Evolutionary conservation across 2,797 vertebrate species (phyloP).

Genomic region (Siniperca undulata): DNA sequence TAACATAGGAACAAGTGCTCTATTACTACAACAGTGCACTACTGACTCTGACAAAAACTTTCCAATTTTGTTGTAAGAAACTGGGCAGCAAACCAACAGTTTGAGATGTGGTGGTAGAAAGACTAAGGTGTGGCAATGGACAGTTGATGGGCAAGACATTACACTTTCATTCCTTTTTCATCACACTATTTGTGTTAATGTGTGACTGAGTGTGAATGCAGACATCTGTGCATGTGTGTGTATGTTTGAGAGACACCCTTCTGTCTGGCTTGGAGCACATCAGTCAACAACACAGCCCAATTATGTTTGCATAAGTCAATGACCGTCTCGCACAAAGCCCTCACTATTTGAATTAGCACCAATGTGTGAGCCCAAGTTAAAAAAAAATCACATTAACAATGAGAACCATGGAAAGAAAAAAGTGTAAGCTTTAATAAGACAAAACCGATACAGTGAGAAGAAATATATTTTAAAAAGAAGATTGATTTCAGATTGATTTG

Average conservation of each 20-base stretch:
- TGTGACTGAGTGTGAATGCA: background rate
- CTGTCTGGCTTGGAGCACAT: constrained; percentile 51
- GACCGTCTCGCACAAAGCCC: constrained; percentile 58
- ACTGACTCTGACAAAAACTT: background rate
- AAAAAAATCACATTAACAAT: constrained; percentile 2
- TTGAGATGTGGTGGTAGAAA: background rate
- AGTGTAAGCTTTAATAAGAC: background rate
- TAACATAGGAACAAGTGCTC: background rate
- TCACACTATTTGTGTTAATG: constrained; percentile 7
- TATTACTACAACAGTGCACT: background rate
- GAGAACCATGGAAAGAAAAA: constrained; percentile 7
- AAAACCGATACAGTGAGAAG: background rate
- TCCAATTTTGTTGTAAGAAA: background rate
- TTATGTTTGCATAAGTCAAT: constrained; percentile 69
- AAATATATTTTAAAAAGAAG: constrained; percentile 8
- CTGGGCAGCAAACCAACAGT: too few species aligned
- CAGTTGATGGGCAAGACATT: background rate
- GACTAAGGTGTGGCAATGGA: background rate
- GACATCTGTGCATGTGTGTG: background rate
- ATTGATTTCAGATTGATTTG: constrained; percentile 9
- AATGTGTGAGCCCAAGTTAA: constrained; percentile 50
- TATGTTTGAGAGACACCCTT: constrained; percentile 49
- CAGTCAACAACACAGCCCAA: constrained; percentile 67
- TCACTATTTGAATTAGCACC: constrained; percentile 66
- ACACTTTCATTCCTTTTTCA: background rate